phyloP scores from a whole-genome alignment of 2,113 vertebrate species.

The Eptesicus fuscus region DNA sequence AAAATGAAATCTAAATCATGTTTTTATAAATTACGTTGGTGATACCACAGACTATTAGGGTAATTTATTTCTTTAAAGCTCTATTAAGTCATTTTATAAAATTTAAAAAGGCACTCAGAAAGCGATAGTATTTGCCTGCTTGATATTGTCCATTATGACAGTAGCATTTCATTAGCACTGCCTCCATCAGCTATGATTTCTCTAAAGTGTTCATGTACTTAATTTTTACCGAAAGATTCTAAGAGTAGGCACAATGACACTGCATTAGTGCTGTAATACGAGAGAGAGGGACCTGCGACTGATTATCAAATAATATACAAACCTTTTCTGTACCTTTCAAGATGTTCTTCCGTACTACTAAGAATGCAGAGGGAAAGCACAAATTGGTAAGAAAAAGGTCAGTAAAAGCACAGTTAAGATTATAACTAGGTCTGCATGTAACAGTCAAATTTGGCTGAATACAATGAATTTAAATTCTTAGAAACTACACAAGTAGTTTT shows the following conservation, averaged over 20 bases:
- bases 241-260: conserved; percentile 54
- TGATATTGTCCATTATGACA: neutral
- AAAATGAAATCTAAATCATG: conserved; percentile 67
- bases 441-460: conserved; percentile 71
- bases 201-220: conserved; percentile 33
- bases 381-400: neutral
- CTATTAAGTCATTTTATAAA: conserved; percentile 68
- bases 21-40: conserved; percentile 47
- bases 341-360: conserved; percentile 20
- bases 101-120: conserved; percentile 84
- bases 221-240: conserved; percentile 54
- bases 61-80: conserved; percentile 82
- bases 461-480: conserved; percentile 19
- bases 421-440: conserved; percentile 27
- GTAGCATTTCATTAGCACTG: conserved; percentile 40
- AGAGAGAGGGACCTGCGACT: conserved; percentile 28
- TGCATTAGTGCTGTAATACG: conserved; percentile 39
- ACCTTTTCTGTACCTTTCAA: neutral
- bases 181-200: conserved; percentile 63
- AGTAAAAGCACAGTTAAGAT: neutral
- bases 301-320: neutral
- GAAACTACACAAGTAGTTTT: conserved; percentile 31
- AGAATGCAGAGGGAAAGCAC: conserved; percentile 3
- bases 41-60: conserved; percentile 47
- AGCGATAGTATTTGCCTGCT: conserved; percentile 56